These are phyloP conservation scores for Helobdella robusta DNA, from an alignment of 2,888 invertebrate genomes.

Conservation along the genomic window DNA sequence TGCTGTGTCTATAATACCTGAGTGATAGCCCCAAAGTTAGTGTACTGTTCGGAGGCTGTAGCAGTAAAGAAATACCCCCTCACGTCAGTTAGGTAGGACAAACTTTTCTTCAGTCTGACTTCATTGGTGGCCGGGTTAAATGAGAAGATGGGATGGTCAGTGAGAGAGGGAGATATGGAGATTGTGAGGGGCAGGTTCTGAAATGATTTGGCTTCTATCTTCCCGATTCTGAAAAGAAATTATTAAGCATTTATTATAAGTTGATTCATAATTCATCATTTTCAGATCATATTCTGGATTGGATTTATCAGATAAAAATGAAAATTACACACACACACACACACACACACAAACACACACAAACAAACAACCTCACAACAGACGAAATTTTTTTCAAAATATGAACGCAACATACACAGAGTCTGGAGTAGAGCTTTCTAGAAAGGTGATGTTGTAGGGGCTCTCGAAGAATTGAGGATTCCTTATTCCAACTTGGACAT, in stretches of 20 bases:
- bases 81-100: constrained; percentile 22
- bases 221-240: constrained; percentile 29
- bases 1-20: constrained; percentile 21
- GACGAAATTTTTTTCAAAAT: too few species aligned
- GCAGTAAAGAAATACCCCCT: constrained; percentile 30
- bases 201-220: constrained; percentile 33
- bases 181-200: constrained; percentile 31
- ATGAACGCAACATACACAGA: constrained; percentile 15
- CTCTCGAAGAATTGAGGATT: constrained; percentile 32
- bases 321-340: too few species aligned
- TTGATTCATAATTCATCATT: too few species aligned
- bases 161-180: constrained; percentile 8
- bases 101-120: constrained; percentile 14
- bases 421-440: constrained; percentile 23
- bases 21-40: background rate
- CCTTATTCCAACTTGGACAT: constrained; percentile 27
- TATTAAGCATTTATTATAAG: too few species aligned
- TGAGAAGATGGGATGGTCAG: constrained; percentile 17
- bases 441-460: constrained; percentile 30
- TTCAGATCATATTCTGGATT: too few species aligned
- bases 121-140: constrained; percentile 27
- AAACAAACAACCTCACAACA: too few species aligned
- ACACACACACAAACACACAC: too few species aligned
- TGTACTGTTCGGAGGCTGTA: constrained; percentile 25
- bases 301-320: too few species aligned